Conservation (phyloP, 2,888 invertebrate genomes). For the Drosophila kanekoi region DNA sequence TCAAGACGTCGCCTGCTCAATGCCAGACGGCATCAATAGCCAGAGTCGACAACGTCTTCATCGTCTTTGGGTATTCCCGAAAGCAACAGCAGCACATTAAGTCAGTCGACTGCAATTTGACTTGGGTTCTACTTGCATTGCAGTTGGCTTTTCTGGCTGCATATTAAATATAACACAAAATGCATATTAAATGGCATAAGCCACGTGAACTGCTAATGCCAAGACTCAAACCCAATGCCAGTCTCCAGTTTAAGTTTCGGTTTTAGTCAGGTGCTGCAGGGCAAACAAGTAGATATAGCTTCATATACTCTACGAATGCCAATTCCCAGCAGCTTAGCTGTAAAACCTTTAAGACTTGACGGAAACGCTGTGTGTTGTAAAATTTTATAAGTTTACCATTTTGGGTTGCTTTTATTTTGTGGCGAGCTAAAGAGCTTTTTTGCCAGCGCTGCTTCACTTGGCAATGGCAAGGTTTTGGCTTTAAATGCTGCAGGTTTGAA, state of each 20-base stretch:
- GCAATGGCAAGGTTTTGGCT: conserved; percentile 3
- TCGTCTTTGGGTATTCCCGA: conserved; percentile 64
- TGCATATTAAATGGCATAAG: conserved; percentile 84
- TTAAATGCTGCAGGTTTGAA: conserved; percentile 15
- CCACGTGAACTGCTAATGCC: conserved; percentile 63
- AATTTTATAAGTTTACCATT: conserved; percentile 74
- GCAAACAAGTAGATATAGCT: conserved; percentile 22
- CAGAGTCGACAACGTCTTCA: conserved; percentile 18
- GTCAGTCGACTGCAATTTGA: conserved; percentile 70
- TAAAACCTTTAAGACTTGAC: conserved; percentile 77
- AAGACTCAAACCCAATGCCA: conserved; percentile 15
- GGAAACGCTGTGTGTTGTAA: conserved; percentile 71
- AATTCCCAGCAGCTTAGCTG: conserved; percentile 70
- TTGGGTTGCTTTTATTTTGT: conserved; percentile 57
- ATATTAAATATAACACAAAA: conserved; percentile 83
- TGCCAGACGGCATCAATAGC: conserved; percentile 44
- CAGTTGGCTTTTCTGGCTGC: conserved; percentile 62
- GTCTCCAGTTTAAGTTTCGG: conserved; percentile 14
- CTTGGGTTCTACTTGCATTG: conserved; percentile 53
- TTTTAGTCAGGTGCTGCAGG: conserved; percentile 48
- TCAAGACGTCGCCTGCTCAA: conserved; percentile 20
- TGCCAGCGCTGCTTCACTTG: not conserved
- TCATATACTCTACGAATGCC: conserved; percentile 22
- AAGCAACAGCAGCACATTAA: conserved; percentile 73
- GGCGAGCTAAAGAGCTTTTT: conserved; percentile 35